A percentile compares a stretch with the other conserved stretches of the same genome.
Conservation (phyloP, 1,140 invertebrate genomes). For the Ooceraea biroi region DNA sequence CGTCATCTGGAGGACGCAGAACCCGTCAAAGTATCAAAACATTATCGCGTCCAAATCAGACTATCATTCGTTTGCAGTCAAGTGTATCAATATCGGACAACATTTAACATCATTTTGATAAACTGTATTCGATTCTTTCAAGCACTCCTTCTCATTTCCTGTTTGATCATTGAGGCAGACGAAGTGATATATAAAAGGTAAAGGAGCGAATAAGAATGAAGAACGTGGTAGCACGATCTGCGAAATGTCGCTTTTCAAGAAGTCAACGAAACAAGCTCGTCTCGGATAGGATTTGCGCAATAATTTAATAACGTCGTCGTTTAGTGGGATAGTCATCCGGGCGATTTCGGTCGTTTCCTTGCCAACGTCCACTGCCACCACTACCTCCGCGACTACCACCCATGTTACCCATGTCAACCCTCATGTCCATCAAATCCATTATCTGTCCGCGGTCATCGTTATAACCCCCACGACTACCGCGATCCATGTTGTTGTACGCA, state of each 20-base stretch:
- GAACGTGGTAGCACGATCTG: constrained; percentile 44
- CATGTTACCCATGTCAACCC: constrained; percentile 85
- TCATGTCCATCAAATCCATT: constrained; percentile 86
- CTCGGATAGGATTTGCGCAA: neutral
- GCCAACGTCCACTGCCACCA: constrained; percentile 79
- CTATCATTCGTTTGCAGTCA: neutral
- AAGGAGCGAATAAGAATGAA: constrained; percentile 32
- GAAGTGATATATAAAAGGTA: constrained; percentile 56
- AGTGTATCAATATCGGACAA: constrained; percentile 36
- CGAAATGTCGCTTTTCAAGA: constrained; percentile 7
- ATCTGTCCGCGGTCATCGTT: constrained; percentile 85
- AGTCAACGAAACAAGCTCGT: constrained; percentile 32
- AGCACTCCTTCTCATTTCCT: neutral
- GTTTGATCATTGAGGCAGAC: constrained; percentile 7
- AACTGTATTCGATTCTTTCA: neutral
- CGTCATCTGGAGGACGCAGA: constrained; percentile 17
- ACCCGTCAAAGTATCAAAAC: constrained; percentile 36
- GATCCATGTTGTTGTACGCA: constrained; percentile 85
- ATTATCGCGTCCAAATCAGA: constrained; percentile 14
- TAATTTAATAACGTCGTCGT: constrained; percentile 85
- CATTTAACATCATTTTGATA: constrained; percentile 1
- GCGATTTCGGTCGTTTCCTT: constrained; percentile 83
- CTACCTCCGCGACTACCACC: constrained; percentile 76
- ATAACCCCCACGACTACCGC: constrained; percentile 83
- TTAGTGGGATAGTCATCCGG: constrained; percentile 86